Conservation (phyloP, 2,888 invertebrate species). For the Lithophane ornitopus region DNA sequence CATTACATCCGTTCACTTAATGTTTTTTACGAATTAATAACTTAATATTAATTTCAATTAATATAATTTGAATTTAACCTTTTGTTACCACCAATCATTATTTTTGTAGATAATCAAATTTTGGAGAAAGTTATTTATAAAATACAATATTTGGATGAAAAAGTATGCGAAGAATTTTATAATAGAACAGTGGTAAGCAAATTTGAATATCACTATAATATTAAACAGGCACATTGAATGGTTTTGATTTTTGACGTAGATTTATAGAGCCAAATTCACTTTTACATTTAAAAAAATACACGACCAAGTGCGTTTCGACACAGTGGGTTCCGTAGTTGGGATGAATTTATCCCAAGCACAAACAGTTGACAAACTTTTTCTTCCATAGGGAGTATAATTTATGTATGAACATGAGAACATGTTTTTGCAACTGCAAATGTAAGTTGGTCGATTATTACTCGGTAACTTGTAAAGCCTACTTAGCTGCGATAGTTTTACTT, state of each 20-base stretch:
- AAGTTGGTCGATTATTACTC: too few relatives aligned
- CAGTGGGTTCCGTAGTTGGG: too few relatives aligned
- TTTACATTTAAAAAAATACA: background rate
- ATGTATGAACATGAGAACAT: too few relatives aligned
- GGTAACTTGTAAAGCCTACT: too few relatives aligned
- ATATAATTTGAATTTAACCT: background rate
- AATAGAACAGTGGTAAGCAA: conserved; percentile 62
- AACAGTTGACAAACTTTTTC: too few relatives aligned
- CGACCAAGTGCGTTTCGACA: too few relatives aligned
- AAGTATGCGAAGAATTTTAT: conserved; percentile 66
- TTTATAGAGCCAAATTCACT: background rate
- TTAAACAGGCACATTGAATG: background rate
- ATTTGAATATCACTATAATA: background rate
- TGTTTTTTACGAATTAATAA: background rate
- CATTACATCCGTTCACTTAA: too few relatives aligned
- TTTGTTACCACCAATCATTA: background rate
- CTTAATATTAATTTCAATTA: background rate
- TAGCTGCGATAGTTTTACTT: too few relatives aligned
- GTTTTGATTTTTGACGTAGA: background rate
- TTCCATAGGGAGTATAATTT: too few relatives aligned
- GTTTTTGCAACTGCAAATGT: too few relatives aligned
- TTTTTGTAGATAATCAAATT: conserved; percentile 71
- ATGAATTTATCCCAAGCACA: too few relatives aligned
- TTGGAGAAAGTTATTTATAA: conserved; percentile 67
- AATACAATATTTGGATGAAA: conserved; percentile 53